phyloP scores from a whole-genome alignment of 2,797 vertebrate genomes.

The Tinamus major region DNA sequence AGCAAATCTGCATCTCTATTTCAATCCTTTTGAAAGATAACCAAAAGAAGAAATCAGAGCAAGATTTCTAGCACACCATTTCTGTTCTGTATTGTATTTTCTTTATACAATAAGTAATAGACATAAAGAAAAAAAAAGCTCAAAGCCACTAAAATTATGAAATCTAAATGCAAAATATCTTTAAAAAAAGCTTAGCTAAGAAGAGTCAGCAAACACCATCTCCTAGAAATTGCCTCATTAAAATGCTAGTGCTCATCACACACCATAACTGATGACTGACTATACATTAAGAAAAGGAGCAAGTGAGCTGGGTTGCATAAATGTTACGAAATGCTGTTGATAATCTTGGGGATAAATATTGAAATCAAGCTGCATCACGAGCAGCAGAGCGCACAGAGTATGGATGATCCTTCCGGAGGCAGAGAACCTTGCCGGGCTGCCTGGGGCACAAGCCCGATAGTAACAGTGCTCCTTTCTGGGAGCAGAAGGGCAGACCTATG shows the following conservation, averaged over 20 bases:
- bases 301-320: background rate
- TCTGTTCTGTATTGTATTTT: background rate
- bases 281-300: background rate
- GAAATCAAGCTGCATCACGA: background rate
- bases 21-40: background rate
- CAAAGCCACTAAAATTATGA: background rate
- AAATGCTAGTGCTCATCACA: background rate
- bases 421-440: background rate
- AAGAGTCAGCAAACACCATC: background rate
- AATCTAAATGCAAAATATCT: background rate
- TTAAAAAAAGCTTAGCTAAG: background rate
- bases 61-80: background rate
- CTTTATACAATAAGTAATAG: accelerated
- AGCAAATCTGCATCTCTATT: background rate
- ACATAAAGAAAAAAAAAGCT: background rate
- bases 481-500: background rate
- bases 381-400: background rate
- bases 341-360: background rate
- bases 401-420: background rate
- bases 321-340: background rate
- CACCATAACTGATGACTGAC: background rate
- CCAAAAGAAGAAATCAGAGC: background rate
- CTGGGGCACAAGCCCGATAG: background rate
- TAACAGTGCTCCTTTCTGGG: background rate
- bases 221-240: background rate